Percentiles rank a stretch among this genome's conserved stretches.
Conservation (phyloP, 2,888 invertebrate genomes). For the Corythucha ciliata region DNA sequence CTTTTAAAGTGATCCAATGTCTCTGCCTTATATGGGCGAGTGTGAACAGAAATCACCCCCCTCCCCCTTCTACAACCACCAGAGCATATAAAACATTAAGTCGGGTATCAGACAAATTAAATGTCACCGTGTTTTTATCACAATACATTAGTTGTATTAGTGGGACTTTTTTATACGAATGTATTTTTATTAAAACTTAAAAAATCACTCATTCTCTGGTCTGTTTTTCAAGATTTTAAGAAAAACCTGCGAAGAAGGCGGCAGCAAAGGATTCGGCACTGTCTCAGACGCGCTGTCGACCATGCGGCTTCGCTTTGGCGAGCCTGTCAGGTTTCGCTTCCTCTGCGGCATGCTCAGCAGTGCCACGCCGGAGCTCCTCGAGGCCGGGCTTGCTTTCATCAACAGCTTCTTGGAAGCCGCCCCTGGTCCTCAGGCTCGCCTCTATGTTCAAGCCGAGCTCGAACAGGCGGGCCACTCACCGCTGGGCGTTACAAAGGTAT, state of each 20-base stretch:
- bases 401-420: constrained; percentile 73
- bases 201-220: constrained; percentile 14
- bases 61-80: no score
- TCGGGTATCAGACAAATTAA: no score
- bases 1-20: no score
- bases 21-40: no score
- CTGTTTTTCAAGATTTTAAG: constrained; percentile 59
- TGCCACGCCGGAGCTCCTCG: constrained; percentile 57
- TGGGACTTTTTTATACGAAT: no score
- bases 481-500: constrained; percentile 44
- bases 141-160: no score
- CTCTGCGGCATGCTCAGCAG: constrained; percentile 80
- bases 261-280: constrained; percentile 65
- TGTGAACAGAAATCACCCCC: no score
- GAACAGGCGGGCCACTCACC: constrained; percentile 71
- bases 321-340: constrained; percentile 85
- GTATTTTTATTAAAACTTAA: no score
- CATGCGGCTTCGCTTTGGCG: constrained; percentile 75
- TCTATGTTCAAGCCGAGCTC: constrained; percentile 70
- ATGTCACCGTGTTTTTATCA: no score
- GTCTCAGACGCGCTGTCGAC: constrained; percentile 88
- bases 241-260: constrained; percentile 65
- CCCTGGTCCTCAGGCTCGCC: constrained; percentile 60
- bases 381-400: constrained; percentile 72
- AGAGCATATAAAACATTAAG: no score